Evolutionary conservation across 1,140 invertebrate species (phyloP), one percentile per base, ranked within the genome.

Genomic region (Listronotus bonariensis): DNA sequence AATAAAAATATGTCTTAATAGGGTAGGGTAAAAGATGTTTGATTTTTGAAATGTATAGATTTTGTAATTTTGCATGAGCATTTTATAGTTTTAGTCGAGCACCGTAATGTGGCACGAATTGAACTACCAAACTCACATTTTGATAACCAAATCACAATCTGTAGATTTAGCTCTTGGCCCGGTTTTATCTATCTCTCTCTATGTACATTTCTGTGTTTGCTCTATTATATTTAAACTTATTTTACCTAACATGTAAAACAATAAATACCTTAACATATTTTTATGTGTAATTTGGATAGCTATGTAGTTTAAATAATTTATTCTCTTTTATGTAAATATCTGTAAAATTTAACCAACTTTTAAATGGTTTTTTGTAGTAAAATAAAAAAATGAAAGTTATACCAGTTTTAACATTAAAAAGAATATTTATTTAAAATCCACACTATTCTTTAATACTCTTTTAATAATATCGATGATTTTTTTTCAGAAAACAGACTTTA

Each of bases 181-280:
- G 66, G 63, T 70, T 74, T 62, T 71, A 56, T 65, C 68, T 68
- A 55, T 69, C 55, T 72, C 63, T 77, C 76, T 77, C 76, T 76
- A 74, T 78, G 71, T 76, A 75, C 75, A 69, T 77, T 70, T 77
- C 65, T 78, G 72, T 78, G 75, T 76, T 63, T 74, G 72, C 72
- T 72, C 72, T 72, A 62, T 51, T 53, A 41, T 34, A 48, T 40
- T 36, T 42, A 56, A 38, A 26, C 36, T 34, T 57, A 32, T 36
- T 32, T 42, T 42, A 45, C 36, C 14, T 45, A 57, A 1, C 17
- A 15, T 41, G 18, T 60, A 18, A n/a, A 55, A 55, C 36, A 42
- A 20, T 55, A 26, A 26, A 26, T 5, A 17, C 15, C 17, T 11
- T 34, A 36, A 53, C 14, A 54, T 40, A 11, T 26, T 18, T 18